phyloP scores from a whole-genome alignment of 2,888 invertebrate genomes.

The Dusona sp. region DNA sequence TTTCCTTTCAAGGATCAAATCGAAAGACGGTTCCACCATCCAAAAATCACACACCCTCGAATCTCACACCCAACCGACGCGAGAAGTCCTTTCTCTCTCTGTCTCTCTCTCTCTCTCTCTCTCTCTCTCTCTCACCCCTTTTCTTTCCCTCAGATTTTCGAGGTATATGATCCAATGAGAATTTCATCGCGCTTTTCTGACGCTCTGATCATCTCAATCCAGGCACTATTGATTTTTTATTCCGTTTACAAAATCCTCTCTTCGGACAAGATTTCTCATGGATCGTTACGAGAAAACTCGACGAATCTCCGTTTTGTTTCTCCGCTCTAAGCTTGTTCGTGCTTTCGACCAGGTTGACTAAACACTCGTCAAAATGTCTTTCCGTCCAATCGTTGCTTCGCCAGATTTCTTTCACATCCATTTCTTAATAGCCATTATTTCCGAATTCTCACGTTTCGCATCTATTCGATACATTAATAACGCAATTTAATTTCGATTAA shows the following conservation, averaged over 20 bases:
- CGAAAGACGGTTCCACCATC: constrained; percentile 63
- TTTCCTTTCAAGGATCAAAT: constrained; percentile 26
- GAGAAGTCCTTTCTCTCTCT: constrained; percentile 19
- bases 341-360: constrained; percentile 76
- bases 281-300: not conserved
- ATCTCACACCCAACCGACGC: constrained; percentile 2
- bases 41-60: constrained; percentile 37
- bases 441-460: not conserved
- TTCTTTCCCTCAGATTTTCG: constrained; percentile 9
- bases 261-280: not conserved
- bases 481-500: not conserved
- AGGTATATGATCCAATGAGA: not conserved
- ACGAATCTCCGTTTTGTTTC: constrained; percentile 53
- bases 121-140: constrained; percentile 70
- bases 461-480: not conserved
- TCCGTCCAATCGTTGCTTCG: not conserved
- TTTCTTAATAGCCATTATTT: constrained; percentile 3
- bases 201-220: constrained; percentile 2
- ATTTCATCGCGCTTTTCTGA: constrained; percentile 6
- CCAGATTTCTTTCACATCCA: not conserved
- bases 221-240: not conserved
- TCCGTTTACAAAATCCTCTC: not conserved
- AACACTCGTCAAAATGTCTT: constrained; percentile 78
- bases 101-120: constrained; percentile 62
- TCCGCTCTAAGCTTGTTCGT: not conserved